These are phyloP conservation scores for Bos javanicus DNA, from an alignment of 2,113 vertebrate genomes.

Conservation along the genomic window DNA sequence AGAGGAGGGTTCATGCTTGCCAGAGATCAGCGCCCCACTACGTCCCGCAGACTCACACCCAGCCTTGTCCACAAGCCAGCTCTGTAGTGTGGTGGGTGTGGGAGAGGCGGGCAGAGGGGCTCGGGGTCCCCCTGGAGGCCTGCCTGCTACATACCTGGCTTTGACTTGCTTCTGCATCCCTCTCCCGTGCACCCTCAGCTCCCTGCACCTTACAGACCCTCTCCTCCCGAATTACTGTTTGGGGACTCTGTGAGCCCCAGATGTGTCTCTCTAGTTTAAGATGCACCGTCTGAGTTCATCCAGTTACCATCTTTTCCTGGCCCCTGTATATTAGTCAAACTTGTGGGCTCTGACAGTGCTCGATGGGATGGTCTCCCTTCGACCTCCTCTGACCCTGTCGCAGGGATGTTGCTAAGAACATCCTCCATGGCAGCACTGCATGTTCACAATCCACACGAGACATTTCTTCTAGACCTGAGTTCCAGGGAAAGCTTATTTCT, in stretches of 20 bases:
- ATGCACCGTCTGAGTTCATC: not conserved
- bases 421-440: rapidly evolving
- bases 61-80: not conserved
- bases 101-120: rapidly evolving
- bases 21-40: rapidly evolving
- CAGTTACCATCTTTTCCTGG: not conserved
- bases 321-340: not conserved
- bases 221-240: not conserved
- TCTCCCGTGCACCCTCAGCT: not conserved
- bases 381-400: not conserved
- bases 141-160: rapidly evolving
- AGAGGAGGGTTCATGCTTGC: not conserved
- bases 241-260: not conserved
- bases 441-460: not conserved
- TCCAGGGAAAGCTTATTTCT: not conserved
- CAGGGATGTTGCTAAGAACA: not conserved
- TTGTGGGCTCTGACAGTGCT: rapidly evolving
- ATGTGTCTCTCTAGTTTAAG: not conserved
- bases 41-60: rapidly evolving
- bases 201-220: not conserved
- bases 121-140: not conserved
- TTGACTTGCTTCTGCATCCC: not conserved
- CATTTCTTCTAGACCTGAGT: not conserved
- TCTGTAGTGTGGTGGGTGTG: rapidly evolving
- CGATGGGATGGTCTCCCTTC: not conserved